Evolutionary conservation across 2,797 vertebrate genomes (phyloP).

Genomic region (Rhabdomys pumilio): DNA sequence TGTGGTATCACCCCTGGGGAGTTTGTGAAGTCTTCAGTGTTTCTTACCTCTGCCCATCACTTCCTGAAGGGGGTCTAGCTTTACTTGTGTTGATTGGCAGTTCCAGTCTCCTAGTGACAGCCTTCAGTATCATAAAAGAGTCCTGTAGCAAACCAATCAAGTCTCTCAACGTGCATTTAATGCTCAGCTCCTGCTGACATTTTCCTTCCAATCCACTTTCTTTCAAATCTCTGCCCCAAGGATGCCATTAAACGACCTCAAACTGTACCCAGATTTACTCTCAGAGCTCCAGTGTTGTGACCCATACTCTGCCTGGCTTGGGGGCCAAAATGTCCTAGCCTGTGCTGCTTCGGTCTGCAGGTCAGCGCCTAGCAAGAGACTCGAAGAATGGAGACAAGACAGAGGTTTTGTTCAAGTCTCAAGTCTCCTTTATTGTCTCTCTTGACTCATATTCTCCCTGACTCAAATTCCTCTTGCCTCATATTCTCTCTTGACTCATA

Average conservation of each 20-base stretch:
- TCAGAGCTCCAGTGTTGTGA: neutral
- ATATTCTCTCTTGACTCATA: too few species aligned
- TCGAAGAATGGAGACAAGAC: too few species aligned
- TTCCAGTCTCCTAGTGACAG: conserved; percentile 16
- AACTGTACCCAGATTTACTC: neutral
- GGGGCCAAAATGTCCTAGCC: too few species aligned
- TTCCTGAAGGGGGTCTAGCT: neutral
- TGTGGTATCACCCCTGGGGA: too few species aligned
- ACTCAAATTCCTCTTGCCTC: too few species aligned
- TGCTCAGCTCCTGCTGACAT: neutral
- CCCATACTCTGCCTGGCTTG: too few species aligned
- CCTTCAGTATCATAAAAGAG: neutral
- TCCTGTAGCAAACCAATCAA: neutral
- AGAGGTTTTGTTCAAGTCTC: too few species aligned
- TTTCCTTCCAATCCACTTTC: neutral
- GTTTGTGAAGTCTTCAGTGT: neutral
- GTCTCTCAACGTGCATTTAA: neutral
- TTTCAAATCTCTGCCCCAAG: neutral
- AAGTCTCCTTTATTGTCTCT: too few species aligned
- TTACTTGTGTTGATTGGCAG: neutral
- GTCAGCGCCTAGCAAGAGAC: too few species aligned
- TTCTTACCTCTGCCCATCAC: neutral
- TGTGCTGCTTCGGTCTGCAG: too few species aligned
- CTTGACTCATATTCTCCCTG: too few species aligned
- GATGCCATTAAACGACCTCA: neutral